A percentile compares a stretch with the other conserved stretches of the same genome.
Evolutionary conservation across 2,797 vertebrate species (phyloP).

Genomic region (Antrozous pallidus): DNA sequence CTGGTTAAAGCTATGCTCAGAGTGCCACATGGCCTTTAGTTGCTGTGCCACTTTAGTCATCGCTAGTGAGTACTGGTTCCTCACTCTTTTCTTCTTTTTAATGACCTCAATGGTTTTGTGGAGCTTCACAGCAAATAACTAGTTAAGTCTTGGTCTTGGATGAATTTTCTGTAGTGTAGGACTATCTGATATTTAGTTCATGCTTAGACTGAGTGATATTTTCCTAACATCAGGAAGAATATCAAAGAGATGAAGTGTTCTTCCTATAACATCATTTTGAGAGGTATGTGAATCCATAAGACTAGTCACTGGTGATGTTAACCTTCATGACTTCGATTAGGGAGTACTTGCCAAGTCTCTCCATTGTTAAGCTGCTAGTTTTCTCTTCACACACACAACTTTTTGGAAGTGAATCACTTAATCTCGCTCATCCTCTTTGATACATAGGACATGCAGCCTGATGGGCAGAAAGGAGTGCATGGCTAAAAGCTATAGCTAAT

Average conservation of each 20-base stretch:
- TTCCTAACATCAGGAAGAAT: neutral
- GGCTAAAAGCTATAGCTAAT: neutral
- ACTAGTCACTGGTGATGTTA: neutral
- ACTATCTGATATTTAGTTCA: neutral
- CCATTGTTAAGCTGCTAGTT: neutral
- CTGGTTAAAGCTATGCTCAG: neutral
- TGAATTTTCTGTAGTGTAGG: neutral
- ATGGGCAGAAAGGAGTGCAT: neutral
- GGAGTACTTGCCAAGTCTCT: neutral
- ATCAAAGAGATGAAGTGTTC: neutral
- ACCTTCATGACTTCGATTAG: neutral
- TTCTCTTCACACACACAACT: neutral
- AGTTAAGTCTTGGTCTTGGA: neutral
- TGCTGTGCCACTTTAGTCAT: neutral
- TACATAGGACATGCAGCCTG: neutral
- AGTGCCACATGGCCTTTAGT: neutral
- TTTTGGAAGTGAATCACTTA: neutral
- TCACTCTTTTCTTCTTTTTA: neutral
- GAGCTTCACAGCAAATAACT: too few species aligned
- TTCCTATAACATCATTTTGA: neutral
- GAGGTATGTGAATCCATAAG: neutral
- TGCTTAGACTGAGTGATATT: neutral
- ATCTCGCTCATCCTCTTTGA: neutral
- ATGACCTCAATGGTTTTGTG: neutral
- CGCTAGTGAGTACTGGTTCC: neutral